Evolutionary conservation across 2,113 vertebrate species (phyloP).

Genomic region (Myiopsitta monachus): DNA sequence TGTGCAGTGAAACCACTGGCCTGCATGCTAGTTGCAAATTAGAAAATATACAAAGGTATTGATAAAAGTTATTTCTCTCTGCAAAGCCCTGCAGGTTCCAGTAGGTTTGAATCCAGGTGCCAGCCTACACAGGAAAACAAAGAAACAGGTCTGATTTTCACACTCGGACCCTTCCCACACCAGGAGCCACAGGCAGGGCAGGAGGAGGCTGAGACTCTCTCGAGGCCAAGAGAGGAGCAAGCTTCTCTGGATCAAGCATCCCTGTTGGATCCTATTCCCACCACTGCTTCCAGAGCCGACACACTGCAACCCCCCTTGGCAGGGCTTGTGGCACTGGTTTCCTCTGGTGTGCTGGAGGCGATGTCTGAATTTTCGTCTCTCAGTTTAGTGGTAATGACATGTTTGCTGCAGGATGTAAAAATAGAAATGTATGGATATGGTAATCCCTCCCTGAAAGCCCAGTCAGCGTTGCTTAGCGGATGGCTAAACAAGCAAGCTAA

Average conservation of each 20-base stretch:
- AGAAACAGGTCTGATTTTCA: neutral
- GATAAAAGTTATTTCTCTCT: neutral
- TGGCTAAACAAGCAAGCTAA: neutral
- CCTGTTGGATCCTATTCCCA: neutral
- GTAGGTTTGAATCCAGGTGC: neutral
- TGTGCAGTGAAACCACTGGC: neutral
- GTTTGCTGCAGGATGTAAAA: conserved; percentile 44
- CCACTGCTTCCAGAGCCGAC: neutral
- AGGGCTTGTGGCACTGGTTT: neutral
- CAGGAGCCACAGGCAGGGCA: rapidly evolving
- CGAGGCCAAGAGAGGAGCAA: rapidly evolving
- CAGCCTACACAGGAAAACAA: neutral
- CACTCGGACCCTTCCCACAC: neutral
- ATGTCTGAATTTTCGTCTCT: neutral
- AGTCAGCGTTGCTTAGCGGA: neutral
- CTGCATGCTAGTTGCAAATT: neutral
- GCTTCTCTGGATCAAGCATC: rapidly evolving
- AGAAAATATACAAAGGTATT: neutral
- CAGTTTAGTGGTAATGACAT: conserved; percentile 43
- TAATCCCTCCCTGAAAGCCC: neutral
- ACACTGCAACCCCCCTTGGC: rapidly evolving
- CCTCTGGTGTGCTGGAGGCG: neutral
- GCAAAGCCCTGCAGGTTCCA: neutral
- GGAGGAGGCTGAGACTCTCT: neutral
- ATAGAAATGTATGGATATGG: conserved; percentile 32